These are phyloP conservation scores for Pterostichus niger DNA, from an alignment of 2,888 invertebrate species.

Conservation along the genomic window DNA sequence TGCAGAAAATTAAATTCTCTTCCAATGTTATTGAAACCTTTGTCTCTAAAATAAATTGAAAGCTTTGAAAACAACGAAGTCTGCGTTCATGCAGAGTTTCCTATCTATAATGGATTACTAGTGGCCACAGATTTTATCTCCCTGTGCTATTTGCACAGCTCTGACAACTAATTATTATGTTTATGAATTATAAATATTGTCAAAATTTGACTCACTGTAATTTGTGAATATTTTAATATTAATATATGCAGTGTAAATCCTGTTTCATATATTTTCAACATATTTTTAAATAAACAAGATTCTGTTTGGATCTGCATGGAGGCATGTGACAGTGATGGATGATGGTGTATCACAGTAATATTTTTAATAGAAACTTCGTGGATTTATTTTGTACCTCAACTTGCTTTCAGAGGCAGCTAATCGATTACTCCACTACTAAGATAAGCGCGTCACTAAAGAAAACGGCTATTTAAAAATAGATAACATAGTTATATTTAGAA, in stretches of 20 bases:
- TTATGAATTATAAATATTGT: not conserved
- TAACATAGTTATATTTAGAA: not conserved
- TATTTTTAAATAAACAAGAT: slow-evolving; percentile 38
- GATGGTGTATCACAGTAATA: slow-evolving; percentile 38
- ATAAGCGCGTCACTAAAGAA: slow-evolving; percentile 17
- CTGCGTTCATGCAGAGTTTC: too few species aligned
- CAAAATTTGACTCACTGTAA: not conserved
- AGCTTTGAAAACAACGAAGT: too few species aligned
- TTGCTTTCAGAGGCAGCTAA: not conserved
- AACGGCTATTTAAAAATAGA: slow-evolving; percentile 26
- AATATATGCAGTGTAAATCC: slow-evolving; percentile 23
- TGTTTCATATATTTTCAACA: slow-evolving; percentile 22
- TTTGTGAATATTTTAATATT: slow-evolving; percentile 21
- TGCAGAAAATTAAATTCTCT: too few species aligned
- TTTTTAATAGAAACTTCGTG: slow-evolving; percentile 45
- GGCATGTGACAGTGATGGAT: slow-evolving; percentile 34
- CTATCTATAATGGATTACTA: too few species aligned
- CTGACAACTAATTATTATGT: slow-evolving; percentile 19
- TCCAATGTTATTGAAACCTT: too few species aligned
- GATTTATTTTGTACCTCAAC: slow-evolving; percentile 27
- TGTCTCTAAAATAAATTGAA: too few species aligned
- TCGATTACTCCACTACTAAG: not conserved
- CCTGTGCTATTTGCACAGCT: not conserved
- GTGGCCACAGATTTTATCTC: too few species aligned
- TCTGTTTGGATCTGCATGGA: slow-evolving; percentile 20